Conservation (phyloP, 2,113 vertebrate genomes). For the Vicugna pacos region DNA sequence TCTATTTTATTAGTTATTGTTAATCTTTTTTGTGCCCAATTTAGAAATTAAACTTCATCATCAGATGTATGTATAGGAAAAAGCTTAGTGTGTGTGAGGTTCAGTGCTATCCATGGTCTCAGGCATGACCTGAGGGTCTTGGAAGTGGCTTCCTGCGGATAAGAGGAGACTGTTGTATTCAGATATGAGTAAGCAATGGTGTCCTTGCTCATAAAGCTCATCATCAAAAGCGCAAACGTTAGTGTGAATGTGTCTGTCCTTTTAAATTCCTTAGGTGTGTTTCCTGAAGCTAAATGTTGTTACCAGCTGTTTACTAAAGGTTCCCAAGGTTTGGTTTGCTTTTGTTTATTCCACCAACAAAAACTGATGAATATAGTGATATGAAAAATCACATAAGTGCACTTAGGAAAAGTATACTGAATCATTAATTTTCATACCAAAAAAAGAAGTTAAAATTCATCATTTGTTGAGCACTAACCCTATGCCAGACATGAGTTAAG, state of each 20-base stretch:
- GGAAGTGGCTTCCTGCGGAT: neutral
- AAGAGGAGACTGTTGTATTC: neutral
- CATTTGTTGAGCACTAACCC: neutral
- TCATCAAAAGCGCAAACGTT: neutral
- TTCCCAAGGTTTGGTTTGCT: neutral
- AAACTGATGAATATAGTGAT: neutral
- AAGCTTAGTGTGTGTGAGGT: neutral
- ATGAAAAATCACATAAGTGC: neutral
- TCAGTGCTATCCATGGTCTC: neutral
- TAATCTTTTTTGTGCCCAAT: neutral
- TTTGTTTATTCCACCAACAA: neutral
- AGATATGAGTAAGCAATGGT: neutral
- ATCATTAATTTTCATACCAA: neutral
- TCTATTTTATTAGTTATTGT: neutral
- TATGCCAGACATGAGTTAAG: neutral
- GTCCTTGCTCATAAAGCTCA: neutral
- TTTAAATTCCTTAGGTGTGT: neutral
- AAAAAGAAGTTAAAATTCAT: neutral
- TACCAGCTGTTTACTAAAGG: neutral
- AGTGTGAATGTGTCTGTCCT: neutral
- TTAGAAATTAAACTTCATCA: neutral
- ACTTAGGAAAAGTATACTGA: neutral
- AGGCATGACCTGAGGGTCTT: neutral
- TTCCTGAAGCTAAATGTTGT: neutral
- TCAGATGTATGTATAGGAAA: neutral